These are phyloP conservation scores for Lota lota DNA, from an alignment of 2,113 vertebrate genomes.

Conservation along the genomic window DNA sequence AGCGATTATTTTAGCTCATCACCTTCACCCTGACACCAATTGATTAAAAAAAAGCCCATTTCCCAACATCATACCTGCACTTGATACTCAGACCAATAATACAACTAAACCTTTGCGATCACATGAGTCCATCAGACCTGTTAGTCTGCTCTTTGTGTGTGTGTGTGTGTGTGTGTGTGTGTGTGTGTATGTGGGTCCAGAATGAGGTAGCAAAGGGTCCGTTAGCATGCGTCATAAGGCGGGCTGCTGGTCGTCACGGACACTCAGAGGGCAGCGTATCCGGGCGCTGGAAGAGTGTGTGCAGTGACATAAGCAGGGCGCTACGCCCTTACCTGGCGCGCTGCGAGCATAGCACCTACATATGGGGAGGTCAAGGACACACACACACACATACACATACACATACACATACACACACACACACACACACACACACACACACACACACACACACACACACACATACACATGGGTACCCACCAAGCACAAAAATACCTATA, in stretches of 20 bases:
- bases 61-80: too few relatives aligned
- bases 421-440: constrained; percentile 7
- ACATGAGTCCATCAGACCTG: neutral
- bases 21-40: too few relatives aligned
- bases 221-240: constrained; percentile 38
- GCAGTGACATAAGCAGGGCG: constrained; percentile 66
- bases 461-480: constrained; percentile 3
- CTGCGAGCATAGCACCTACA: constrained; percentile 46
- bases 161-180: constrained; percentile 3
- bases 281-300: constrained; percentile 55
- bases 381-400: constrained; percentile 3
- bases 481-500: neutral
- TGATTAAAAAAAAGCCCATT: too few relatives aligned
- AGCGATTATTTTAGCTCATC: neutral
- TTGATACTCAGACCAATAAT: too few relatives aligned
- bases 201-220: constrained; percentile 3
- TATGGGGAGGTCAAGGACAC: constrained; percentile 61
- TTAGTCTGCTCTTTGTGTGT: constrained; percentile 5
- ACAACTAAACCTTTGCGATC: neutral
- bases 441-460: neutral
- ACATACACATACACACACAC: constrained; percentile 8
- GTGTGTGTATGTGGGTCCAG: constrained; percentile 9
- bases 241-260: constrained; percentile 42
- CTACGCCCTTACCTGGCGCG: constrained; percentile 32
- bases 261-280: constrained; percentile 51